Evolutionary conservation across 2,888 invertebrate genomes (phyloP), one percentile per base, ranked within the genome.

Genomic region (Cremastinae sp.): DNA sequence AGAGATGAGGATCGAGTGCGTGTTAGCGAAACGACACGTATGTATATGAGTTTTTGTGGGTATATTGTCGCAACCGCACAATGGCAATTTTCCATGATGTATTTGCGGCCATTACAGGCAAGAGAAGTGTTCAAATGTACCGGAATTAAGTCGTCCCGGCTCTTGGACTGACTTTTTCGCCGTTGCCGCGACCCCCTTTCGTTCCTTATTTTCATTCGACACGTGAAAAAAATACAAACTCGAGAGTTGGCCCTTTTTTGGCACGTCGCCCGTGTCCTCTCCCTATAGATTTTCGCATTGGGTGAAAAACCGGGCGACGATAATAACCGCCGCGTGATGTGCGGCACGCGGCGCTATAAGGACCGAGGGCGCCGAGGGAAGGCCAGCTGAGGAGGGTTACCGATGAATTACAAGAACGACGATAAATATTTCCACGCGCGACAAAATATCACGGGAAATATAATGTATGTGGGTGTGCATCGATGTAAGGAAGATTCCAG

Each of bases 51-150:
- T 53, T 74, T 80, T 85, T 82, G 28, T 85, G 84, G 85, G 84
- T 86, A 85, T 86, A 88, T 89, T 89, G 89, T 89, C 89, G 86
- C 89, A 83, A 85, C 86, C 87, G 70, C 76, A 87, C 89, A 88
- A 86, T 85, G 86, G 89, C 88, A 89, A 89, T 89, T 89, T 86
- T 70, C 83, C 79, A 84, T 89, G 89, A 89, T 87, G 87, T 87
- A 89, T 86, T 75, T 87, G 85, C 78, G 62, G 77, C 81, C 80
- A 81, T 82, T 81, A 80, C 69, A 80, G 80, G 81, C 78, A 28
- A 82, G 80, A 78, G 79, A 80, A 81, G 81, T 82, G 84, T 86
- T 86, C 84, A 89, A 89, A 89, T 89, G 89, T 89, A 86, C 79
- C 82, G 89, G 89, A 89, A 89, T 89, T 88, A 88, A 89, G 85